Evolutionary conservation across 53 echinoderm and acorn worm genomes (phyloP).

Genomic region (Holothuria leucospilota): DNA sequence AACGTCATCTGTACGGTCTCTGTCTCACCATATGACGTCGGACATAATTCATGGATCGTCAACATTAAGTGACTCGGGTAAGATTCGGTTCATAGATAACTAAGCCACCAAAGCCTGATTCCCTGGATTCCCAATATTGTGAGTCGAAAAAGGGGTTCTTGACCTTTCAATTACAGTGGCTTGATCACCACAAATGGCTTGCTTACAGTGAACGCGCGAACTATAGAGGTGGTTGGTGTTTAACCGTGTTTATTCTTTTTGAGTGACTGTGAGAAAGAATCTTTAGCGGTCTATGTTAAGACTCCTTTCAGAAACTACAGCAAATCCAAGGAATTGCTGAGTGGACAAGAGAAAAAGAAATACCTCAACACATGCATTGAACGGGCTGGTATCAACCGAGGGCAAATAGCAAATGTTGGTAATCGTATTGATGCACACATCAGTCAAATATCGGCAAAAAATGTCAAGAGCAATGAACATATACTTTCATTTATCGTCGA

Average conservation of each 20-base stretch:
- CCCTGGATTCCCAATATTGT: neutral
- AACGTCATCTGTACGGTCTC: slow-evolving; percentile 4
- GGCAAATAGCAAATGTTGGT: slow-evolving; percentile 18
- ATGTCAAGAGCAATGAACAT: slow-evolving; percentile 30
- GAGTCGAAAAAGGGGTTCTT: no score
- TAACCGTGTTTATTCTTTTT: no score
- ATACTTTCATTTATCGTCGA: slow-evolving; percentile 12
- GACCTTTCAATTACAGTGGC: neutral
- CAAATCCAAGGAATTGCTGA: slow-evolving; percentile 36
- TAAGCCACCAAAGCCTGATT: slow-evolving; percentile 1
- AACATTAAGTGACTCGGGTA: slow-evolving; percentile 14
- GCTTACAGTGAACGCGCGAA: no score
- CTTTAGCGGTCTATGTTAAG: slow-evolving; percentile 2
- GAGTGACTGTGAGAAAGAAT: no score
- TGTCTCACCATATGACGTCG: slow-evolving; percentile 13
- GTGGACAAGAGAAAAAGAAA: slow-evolving; percentile 30
- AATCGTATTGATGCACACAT: slow-evolving; percentile 45
- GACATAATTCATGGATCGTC: neutral
- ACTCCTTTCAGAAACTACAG: neutral
- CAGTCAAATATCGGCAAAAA: slow-evolving; percentile 15
- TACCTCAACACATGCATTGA: slow-evolving; percentile 29
- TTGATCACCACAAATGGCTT: no score
- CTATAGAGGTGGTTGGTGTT: no score
- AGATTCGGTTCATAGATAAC: slow-evolving; percentile 8
- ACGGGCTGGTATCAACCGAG: neutral